Base-by-base conservation (phyloP, 2,888 invertebrate genomes). In the Apantesis nais region DNA sequence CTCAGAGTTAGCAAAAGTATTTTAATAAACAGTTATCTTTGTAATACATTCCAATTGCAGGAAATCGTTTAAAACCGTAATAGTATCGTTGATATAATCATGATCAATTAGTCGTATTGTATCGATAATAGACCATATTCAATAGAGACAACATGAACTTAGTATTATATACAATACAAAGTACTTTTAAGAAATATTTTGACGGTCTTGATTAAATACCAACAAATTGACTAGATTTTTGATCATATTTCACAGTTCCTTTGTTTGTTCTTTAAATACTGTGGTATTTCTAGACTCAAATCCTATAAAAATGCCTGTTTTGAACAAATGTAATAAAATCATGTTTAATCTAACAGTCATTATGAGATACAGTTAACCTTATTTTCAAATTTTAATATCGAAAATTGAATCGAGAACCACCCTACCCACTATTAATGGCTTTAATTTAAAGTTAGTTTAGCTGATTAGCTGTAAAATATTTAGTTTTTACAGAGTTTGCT, bases 281-380 rank as follows among this genome's bases (percentile, higher is more conserved):
- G 29, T 14, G 7, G 29, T 29, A 25, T 8, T 5, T n/a, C 39
- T n/a, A 39, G 25, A 66, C 37, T 55, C 39, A 58, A 16, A 39
- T 29, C 29, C 34, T 68, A 25, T 34, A 31, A 29, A 25, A 5
- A 55, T 48, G 58, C 52, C 31, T 62, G 37, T 63, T 34, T 19
- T 29, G 34, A 22, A 34, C 22, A n/a, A 62, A 22, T 25, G 52
- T 29, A 58, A 52, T 61, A 48, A 67, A 72, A 80, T 82, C 73
- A 80, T 75, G 75, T 78, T 73, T 58, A 62, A 72, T 68, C 70
- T 71, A 74, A 34, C 62, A 72, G 25, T 71, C 60, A 72, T 63
- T 37, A 64, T 61, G 64, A 58, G 58, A n/a, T 68, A 65, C 25
- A 48, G 64, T 48, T n/a, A 65, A 55, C 44, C 31, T 52, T 66